Evolutionary conservation across 2,888 invertebrate species (phyloP), one percentile per base, ranked within the genome.

Genomic region (Apoderus coryli): DNA sequence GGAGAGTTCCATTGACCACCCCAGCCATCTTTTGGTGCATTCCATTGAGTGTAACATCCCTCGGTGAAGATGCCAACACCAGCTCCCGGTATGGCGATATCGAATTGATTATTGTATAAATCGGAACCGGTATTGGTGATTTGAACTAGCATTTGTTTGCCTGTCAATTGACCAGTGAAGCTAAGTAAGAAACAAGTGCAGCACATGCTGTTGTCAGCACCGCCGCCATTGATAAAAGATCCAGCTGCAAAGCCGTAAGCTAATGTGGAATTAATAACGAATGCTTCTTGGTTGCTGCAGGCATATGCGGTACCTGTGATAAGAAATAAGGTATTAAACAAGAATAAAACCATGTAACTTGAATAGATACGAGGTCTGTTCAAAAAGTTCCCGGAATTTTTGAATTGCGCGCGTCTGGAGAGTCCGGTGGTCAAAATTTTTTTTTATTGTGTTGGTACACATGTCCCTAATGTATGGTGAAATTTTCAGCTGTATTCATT

Each of bases 41-140:
- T 33, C 43, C 43, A 43, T 32, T 43, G 43, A 6, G 24, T 16
- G 5, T 28, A 11, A 14, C 43, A 43, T 3, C 43, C 42, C n/a
- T n/a, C n/a, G 15, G 33, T 32, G 19, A 35, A 41, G 9, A 39
- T 30, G 12, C 43, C 43, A n/a, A 43, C 40, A 6, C 43, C 43
- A 15, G 38, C 40, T 10, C 41, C 41, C 2, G 41, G 41, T 13
- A 41, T 39, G 12, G 36, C 36, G 4, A 37, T 28, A 25, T 40
- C 40, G 15, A 40, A 40, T 16, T 40, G 40, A n/a, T 40, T 40
- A 24, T 34, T 13, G 4, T 14, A 23, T 12, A 41, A 15, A 15
- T 39, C 37, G 10, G 31, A 25, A 6, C 43, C 43, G 10, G 43
- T 38, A 22, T 43, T 43, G 13, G 38, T 43, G 6, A 36, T 29